Conservation (phyloP, 2,113 vertebrate species). For the Meleagris gallopavo region DNA sequence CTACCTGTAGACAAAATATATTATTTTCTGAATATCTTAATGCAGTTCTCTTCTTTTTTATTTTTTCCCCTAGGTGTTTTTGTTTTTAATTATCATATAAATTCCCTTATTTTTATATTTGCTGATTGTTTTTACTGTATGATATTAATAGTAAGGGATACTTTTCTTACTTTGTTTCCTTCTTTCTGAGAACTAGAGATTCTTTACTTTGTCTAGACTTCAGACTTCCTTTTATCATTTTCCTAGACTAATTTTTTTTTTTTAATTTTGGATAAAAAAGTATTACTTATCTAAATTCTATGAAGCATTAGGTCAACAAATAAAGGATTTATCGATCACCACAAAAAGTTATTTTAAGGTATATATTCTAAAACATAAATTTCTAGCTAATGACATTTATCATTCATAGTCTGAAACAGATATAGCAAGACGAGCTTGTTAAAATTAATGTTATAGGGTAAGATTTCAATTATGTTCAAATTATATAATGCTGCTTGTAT, state of each 20-base stretch:
- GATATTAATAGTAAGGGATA: neutral
- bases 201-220: neutral
- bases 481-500: neutral
- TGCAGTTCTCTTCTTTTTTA: neutral
- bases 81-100: neutral
- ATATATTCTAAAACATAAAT: conserved; percentile 18
- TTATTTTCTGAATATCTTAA: neutral
- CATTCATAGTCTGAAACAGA: neutral
- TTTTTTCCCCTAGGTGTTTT: neutral
- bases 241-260: neutral
- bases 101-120: neutral
- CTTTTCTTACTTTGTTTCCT: neutral
- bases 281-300: neutral
- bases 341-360: conserved; percentile 5
- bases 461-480: neutral
- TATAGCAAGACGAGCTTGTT: neutral
- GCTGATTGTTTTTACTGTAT: neutral
- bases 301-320: neutral
- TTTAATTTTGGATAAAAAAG: neutral
- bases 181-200: neutral
- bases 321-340: neutral
- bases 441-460: neutral
- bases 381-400: neutral
- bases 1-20: neutral
- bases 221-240: neutral